A percentile compares a stretch with the other conserved stretches of the same genome.
Evolutionary conservation across 2,888 invertebrate genomes (phyloP).

Genomic region (Acrocyrtus sp.): DNA sequence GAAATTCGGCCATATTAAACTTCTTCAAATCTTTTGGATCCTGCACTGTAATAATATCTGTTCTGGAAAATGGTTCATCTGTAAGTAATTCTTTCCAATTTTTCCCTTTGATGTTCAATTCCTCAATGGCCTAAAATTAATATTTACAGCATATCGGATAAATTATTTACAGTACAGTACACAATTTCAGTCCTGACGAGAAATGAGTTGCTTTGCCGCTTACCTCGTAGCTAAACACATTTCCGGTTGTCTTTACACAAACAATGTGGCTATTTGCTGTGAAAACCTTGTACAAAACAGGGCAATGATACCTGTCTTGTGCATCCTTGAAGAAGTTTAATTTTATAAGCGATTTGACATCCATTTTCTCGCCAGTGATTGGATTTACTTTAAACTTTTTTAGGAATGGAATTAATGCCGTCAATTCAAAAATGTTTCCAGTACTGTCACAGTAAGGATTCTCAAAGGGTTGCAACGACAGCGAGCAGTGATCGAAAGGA

Average conservation of each 20-base stretch:
- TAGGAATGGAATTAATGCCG: constrained; percentile 85
- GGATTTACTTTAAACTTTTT: constrained; percentile 95
- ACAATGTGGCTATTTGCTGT: constrained; percentile 95
- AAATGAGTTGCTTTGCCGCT: constrained; percentile 34
- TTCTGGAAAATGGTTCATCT: constrained; percentile 86
- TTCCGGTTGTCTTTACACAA: constrained; percentile 88
- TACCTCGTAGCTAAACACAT: constrained; percentile 91
- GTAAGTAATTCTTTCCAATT: constrained; percentile 94
- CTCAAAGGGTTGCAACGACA: constrained; percentile 91
- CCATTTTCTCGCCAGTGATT: constrained; percentile 88
- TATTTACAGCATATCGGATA: no score
- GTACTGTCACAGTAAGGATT: constrained; percentile 89
- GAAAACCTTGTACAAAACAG: constrained; percentile 91
- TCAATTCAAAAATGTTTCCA: constrained; percentile 93
- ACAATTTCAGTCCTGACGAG: constrained; percentile 5
- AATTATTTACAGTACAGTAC: neutral
- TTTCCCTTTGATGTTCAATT: constrained; percentile 93
- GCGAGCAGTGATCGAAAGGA: constrained; percentile 91
- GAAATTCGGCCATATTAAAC: constrained; percentile 93
- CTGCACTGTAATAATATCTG: constrained; percentile 92
- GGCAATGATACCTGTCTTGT: constrained; percentile 88
- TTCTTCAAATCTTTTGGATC: constrained; percentile 90
- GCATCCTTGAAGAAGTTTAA: constrained; percentile 89
- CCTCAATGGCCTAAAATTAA: constrained; percentile 81
- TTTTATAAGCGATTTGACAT: constrained; percentile 83